A percentile compares a stretch with the other conserved stretches of the same genome.
Evolutionary conservation across 2,888 invertebrate species (phyloP).

Genomic region (Bellardia bayeri): DNA sequence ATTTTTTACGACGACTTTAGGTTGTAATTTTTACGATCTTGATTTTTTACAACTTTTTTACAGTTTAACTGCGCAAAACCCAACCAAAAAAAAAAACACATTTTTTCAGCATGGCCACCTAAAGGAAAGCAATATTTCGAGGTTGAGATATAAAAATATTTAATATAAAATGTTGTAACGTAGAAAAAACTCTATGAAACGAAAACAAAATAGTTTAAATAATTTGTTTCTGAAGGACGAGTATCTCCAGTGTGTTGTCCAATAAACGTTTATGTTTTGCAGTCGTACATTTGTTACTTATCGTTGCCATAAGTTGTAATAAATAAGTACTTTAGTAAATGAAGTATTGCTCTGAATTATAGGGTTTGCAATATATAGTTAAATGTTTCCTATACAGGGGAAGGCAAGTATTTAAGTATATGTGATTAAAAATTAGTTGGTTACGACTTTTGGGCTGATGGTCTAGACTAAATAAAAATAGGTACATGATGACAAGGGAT

Average conservation of each 20-base stretch:
- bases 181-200: not conserved
- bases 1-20: slow-evolving; percentile 65
- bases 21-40: slow-evolving; percentile 66
- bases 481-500: too few relatives aligned
- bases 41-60: slow-evolving; percentile 66
- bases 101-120: slow-evolving; percentile 33
- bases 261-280: slow-evolving; percentile 31
- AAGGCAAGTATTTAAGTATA: too few relatives aligned
- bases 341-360: slow-evolving; percentile 16
- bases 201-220: slow-evolving; percentile 13
- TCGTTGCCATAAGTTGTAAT: slow-evolving; percentile 55
- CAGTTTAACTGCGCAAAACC: slow-evolving; percentile 65
- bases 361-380: slow-evolving; percentile 27
- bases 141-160: not conserved
- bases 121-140: slow-evolving; percentile 40
- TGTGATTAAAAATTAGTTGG: too few relatives aligned
- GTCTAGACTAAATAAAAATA: too few relatives aligned
- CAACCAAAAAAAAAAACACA: slow-evolving; percentile 8
- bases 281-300: slow-evolving; percentile 35
- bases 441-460: too few relatives aligned
- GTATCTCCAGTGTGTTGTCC: slow-evolving; percentile 9
- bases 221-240: not conserved
- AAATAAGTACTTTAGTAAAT: slow-evolving; percentile 59
- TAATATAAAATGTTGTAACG: slow-evolving; percentile 9
- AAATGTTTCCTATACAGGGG: not conserved